Base-by-base conservation (phyloP, 2,113 vertebrate species). In the Aramus guarauna region DNA sequence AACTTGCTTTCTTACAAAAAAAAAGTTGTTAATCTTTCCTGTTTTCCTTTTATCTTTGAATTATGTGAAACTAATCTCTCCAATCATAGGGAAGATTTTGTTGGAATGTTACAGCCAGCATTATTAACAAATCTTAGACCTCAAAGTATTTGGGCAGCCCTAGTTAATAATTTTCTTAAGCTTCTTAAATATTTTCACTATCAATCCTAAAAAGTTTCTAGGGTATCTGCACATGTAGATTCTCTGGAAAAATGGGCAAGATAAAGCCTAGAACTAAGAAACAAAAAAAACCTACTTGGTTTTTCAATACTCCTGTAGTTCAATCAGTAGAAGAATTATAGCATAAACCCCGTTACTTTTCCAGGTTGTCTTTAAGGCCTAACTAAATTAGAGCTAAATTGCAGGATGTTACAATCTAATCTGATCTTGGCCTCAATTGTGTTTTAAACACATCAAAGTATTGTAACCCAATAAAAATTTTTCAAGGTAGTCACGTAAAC, bases 351-450 rank as follows among this genome's bases (percentile, higher is more conserved):
- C 32, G 88, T 63, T 47, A 58, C 53, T 90, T 24, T 88, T 85
- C 55, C 75, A 85, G 59, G 62, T 41, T 79, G 62, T 76, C 81
- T 73, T 59, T 60, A 94, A 79, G 32, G 26, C 37, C 80, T 82
- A 79, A 37, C 89, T 87, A 75, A 88, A 90, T 81, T 82, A 85
- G 56, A 94, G 58, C 76, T 79, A 47, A 88, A 95, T 56, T 93
- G 58, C 77, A 96, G 84, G 90, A 96, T 90, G 90, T 60, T 91
- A 90, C 81, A 82, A 79, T 82, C 77, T 95, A 95, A 95, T 91
- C 92, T 93, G 77, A 96, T 85, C 30, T 90, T 76, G 17, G 48
- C 53, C 56, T 86, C 93, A 85, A 64, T 5, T 88, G 81, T 71
- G 81, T 94, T 94, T 92, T 85, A 76, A 81, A 83, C 85, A 88